Base-by-base conservation (phyloP, 2,797 vertebrate genomes). In the Acipenser transmontanus region DNA sequence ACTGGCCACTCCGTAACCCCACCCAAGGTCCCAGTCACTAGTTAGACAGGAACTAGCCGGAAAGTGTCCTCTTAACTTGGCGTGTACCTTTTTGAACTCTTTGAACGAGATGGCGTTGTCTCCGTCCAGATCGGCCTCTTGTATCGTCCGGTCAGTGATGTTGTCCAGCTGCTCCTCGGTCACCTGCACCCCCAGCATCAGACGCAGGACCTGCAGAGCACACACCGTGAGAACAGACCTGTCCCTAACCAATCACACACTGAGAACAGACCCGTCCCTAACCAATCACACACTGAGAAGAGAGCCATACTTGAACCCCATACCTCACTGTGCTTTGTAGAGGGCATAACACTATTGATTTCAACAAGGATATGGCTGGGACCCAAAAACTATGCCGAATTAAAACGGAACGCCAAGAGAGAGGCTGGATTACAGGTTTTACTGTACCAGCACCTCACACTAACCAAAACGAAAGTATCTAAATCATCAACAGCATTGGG, bases 51-150 rank as follows among this genome's bases (percentile, higher is more conserved):
- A 17, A 17, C 17, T 17, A 17, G 17, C 17, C 17, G 1, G 17
- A 17, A 17, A 17, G 17, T 17, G 1, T 17, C 17, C 17, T 1
- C 17, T 17, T 17, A 17, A 17, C 7, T 14, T 20, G 61, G 59
- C 1, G 1, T 1, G 54, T 72, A 92, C 92, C 91, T 91, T 91
- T 7, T 71, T 71, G 56, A 94, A 93, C 79, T 93, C 91, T 0
- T 87, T 78, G 14, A 94, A 93, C 52, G 89, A 93, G 78, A 94
- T 90, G 47, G 89, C 83, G 1, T 80, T 77, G 9, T 93, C 91
- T 1, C 67, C 71, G 4, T 93, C 87, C 49, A 86, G 71, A 67
- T 92, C 91, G 0, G 88, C 90, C 72, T 94, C 91, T 74, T 89
- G 88, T 61, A 94, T 88, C 0, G 91, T 88, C 60, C 87, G 84